Percentiles rank a stretch among this genome's conserved stretches.
phyloP scores from a whole-genome alignment of 1,140 invertebrate genomes.

The Calliphora vicina region DNA sequence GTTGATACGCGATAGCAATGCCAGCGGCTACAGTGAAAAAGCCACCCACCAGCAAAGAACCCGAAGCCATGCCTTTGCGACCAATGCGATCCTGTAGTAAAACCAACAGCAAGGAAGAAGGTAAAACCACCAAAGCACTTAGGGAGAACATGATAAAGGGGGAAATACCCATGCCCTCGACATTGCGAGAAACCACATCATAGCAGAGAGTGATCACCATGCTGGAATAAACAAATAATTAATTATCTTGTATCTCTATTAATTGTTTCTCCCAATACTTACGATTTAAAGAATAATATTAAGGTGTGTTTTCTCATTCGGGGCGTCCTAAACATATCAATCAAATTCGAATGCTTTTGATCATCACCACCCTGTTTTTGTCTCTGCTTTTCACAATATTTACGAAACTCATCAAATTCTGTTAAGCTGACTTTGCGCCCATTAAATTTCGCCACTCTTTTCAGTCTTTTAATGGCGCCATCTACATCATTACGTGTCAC shows the following conservation, averaged over 20 bases:
- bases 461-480: slow-evolving; percentile 67
- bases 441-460: slow-evolving; percentile 69
- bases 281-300: slow-evolving; percentile 70
- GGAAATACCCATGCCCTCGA: slow-evolving; percentile 68
- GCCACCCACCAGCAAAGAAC: slow-evolving; percentile 67
- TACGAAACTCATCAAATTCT: slow-evolving; percentile 65
- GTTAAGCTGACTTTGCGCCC: slow-evolving; percentile 63
- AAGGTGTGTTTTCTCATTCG: slow-evolving; percentile 66
- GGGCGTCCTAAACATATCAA: slow-evolving; percentile 68
- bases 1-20: slow-evolving; percentile 59
- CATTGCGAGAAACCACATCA: slow-evolving; percentile 71
- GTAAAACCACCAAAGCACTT: slow-evolving; percentile 68
- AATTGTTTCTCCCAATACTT: slow-evolving; percentile 47
- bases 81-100: slow-evolving; percentile 69
- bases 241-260: not conserved
- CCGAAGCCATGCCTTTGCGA: slow-evolving; percentile 68
- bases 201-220: slow-evolving; percentile 72
- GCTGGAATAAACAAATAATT: slow-evolving; percentile 52
- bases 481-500: slow-evolving; percentile 68
- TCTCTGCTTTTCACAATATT: slow-evolving; percentile 62
- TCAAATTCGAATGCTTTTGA: slow-evolving; percentile 58
- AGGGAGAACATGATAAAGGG: slow-evolving; percentile 69
- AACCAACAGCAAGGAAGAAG: slow-evolving; percentile 68
- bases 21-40: slow-evolving; percentile 64
- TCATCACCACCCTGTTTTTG: slow-evolving; percentile 55